phyloP scores from a whole-genome alignment of 2,797 vertebrate genomes.

The Artibeus jamaicensis region DNA sequence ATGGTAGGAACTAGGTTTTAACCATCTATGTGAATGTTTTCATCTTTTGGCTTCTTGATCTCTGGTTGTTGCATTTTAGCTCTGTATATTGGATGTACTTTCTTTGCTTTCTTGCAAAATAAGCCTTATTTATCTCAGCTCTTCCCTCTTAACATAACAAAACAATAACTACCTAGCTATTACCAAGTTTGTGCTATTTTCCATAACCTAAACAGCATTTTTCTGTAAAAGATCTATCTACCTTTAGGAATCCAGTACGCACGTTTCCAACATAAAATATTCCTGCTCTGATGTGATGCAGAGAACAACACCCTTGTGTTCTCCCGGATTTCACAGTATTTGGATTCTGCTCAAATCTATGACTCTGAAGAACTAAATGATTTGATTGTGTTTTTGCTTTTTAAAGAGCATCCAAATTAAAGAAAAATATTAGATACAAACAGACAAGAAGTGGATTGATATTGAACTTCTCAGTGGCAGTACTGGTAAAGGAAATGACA shows the following conservation, averaged over 20 bases:
- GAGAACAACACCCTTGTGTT: background rate
- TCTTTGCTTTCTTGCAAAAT: background rate
- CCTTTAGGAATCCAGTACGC: background rate
- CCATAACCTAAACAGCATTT: background rate
- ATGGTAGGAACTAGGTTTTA: background rate
- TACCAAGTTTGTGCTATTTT: background rate
- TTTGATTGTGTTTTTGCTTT: background rate
- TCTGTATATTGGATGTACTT: background rate
- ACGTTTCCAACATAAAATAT: background rate
- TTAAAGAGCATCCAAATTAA: background rate
- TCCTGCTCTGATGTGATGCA: background rate
- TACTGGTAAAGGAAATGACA: background rate
- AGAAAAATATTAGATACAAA: background rate
- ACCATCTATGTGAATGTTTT: background rate
- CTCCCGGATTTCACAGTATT: background rate
- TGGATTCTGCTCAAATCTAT: background rate
- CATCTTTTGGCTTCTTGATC: background rate
- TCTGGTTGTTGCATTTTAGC: background rate
- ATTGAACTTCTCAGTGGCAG: background rate
- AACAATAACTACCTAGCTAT: background rate
- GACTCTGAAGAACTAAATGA: background rate
- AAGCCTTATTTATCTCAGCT: background rate
- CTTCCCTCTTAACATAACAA: background rate
- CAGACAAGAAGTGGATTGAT: background rate
- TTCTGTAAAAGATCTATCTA: background rate